Conservation (phyloP, 2,113 vertebrate species). For the Nesospiza acunhae region DNA sequence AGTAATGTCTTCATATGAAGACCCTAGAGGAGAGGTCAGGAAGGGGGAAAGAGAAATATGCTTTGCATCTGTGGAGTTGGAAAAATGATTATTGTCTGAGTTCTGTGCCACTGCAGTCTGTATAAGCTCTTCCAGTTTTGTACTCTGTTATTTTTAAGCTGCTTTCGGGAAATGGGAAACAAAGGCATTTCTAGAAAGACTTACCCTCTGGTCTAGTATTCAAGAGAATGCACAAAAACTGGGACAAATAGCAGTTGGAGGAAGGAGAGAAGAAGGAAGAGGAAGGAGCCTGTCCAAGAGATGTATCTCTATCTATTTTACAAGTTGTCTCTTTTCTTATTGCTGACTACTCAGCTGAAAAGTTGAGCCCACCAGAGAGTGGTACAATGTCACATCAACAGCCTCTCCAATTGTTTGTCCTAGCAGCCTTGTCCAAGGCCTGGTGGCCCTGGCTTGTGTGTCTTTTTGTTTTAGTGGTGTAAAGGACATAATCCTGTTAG, state of each 20-base stretch:
- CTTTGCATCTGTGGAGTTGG: neutral
- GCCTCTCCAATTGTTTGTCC: neutral
- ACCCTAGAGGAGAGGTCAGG: neutral
- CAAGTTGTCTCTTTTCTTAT: neutral
- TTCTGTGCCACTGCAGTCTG: neutral
- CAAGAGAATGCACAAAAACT: neutral
- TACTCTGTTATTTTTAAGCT: neutral
- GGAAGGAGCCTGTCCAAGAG: neutral
- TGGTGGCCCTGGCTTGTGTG: neutral
- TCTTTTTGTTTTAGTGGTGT: neutral
- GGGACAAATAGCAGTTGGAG: neutral
- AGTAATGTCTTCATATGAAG: neutral
- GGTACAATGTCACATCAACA: neutral
- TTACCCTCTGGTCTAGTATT: neutral
- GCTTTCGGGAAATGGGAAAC: neutral
- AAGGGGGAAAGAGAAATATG: neutral
- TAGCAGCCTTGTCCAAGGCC: neutral
- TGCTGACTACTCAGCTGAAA: neutral
- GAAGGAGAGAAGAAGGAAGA: neutral
- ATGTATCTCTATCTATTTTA: neutral
- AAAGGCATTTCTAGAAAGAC: neutral
- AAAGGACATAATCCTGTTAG: neutral
- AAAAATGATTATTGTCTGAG: neutral
- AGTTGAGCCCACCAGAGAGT: neutral
- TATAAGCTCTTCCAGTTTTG: neutral